Evolutionary conservation across 2,888 invertebrate species (phyloP), one percentile per base, ranked within the genome.

Genomic region (Chalcis sispes): DNA sequence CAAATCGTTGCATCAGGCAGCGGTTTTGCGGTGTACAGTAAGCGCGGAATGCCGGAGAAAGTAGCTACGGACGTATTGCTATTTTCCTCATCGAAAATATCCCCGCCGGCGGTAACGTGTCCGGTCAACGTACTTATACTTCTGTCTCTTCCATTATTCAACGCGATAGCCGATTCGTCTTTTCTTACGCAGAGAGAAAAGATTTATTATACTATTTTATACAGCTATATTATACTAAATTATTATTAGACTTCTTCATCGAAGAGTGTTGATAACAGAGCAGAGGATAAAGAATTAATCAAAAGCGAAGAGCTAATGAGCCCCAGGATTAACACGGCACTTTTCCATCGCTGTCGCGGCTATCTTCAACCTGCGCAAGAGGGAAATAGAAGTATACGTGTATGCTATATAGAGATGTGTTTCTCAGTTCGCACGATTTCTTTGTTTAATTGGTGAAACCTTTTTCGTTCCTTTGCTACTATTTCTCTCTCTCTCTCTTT

Each of bases 391-490:
- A 40, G n/a, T n/a, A n/a, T n/a, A n/a, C n/a, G n/a, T n/a, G n/a
- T n/a, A n/a, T n/a, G n/a, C n/a, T n/a, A n/a, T n/a, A n/a, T n/a
- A n/a, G n/a, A n/a, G n/a, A n/a, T n/a, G n/a, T n/a, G n/a, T n/a
- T n/a, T n/a, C n/a, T 73, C 42, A 25, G 62, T 64, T 75, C 69
- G 69, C 69, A 69, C 74, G 69, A 75, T 75, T 75, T 75, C 62
- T 56, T 69, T 56, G 74, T 36, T 56, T 75, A 75, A 75, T 75
- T 69, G 58, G 69, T 27, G 70, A 64, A 56, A 67, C 50, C 29
- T 67, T 66, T 67, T 61, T 46, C 52, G 4, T 23, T 48, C 15
- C 15, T 27, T 8, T 32, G 8, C 32, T 32, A 32, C 32, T 32
- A 8, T 32, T n/a, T n/a, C n/a, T n/a, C n/a, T n/a, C n/a, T n/a